Percentiles rank a stretch among this genome's conserved stretches.
These are phyloP conservation scores for Mustela nigripes DNA, from an alignment of 2,113 vertebrate species.

Conservation along the genomic window DNA sequence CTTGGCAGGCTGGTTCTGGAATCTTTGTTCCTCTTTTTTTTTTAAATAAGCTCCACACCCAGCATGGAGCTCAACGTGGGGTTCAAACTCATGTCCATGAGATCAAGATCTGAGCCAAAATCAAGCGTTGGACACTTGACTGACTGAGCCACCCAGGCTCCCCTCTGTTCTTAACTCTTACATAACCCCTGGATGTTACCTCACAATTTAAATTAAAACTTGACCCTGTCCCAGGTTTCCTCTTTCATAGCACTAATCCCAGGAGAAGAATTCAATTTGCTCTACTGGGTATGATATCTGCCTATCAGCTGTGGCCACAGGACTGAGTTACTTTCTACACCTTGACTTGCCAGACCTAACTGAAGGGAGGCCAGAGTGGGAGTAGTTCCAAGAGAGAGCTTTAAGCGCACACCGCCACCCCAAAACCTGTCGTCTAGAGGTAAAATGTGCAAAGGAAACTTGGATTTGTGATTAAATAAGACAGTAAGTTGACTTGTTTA, in stretches of 20 bases:
- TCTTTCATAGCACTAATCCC: neutral
- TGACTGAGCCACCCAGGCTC: neutral
- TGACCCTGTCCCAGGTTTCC: neutral
- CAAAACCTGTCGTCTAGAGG: neutral
- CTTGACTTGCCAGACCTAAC: neutral
- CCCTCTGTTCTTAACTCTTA: neutral
- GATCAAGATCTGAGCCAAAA: neutral
- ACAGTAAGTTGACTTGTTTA: neutral
- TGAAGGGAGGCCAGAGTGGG: neutral
- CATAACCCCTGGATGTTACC: neutral
- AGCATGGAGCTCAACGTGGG: neutral
- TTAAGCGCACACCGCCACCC: neutral
- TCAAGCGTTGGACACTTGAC: neutral
- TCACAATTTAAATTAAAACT: neutral
- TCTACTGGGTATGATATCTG: neutral
- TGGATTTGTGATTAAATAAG: neutral
- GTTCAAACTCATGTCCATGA: neutral
- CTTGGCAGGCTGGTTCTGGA: neutral
- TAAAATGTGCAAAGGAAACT: neutral
- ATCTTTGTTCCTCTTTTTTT: neutral
- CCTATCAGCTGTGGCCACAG: neutral
- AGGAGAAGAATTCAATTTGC: neutral
- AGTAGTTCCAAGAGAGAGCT: neutral
- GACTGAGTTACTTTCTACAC: neutral
- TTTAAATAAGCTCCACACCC: neutral